These are phyloP conservation scores for Aleiodes leptofemur DNA, from an alignment of 2,888 invertebrate genomes.

Conservation along the genomic window DNA sequence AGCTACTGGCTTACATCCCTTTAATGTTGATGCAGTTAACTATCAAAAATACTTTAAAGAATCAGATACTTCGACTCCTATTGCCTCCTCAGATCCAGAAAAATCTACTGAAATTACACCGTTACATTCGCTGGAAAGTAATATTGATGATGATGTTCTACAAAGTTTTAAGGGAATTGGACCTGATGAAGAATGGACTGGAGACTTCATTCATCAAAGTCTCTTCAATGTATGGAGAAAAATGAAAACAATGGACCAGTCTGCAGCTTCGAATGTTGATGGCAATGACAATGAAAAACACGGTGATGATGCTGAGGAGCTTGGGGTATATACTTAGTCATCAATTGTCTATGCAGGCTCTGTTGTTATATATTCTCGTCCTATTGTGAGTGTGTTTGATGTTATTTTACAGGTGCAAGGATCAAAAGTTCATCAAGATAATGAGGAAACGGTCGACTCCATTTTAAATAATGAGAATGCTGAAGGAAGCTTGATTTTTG, in stretches of 20 bases:
- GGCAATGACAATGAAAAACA: background rate
- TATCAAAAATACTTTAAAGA: background rate
- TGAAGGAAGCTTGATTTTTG: background rate
- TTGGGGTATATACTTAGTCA: no score
- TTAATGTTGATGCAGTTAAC: background rate
- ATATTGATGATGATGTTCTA: no score
- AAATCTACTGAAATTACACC: no score
- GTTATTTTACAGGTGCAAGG: background rate
- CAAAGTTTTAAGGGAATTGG: background rate
- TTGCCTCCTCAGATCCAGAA: no score
- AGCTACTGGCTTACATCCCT: conserved; percentile 1
- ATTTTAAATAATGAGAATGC: no score
- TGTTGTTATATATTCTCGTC: no score
- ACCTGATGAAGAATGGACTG: background rate
- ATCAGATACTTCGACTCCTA: no score
- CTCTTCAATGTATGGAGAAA: background rate
- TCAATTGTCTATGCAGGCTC: no score
- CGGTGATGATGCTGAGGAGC: background rate
- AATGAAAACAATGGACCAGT: background rate
- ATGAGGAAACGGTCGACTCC: background rate
- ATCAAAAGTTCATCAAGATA: background rate
- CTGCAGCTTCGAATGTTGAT: background rate
- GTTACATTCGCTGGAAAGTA: no score
- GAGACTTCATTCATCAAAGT: background rate
- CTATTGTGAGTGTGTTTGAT: no score